Evolutionary conservation across 2,113 vertebrate genomes (phyloP).

Genomic region (Rhineura floridana): DNA sequence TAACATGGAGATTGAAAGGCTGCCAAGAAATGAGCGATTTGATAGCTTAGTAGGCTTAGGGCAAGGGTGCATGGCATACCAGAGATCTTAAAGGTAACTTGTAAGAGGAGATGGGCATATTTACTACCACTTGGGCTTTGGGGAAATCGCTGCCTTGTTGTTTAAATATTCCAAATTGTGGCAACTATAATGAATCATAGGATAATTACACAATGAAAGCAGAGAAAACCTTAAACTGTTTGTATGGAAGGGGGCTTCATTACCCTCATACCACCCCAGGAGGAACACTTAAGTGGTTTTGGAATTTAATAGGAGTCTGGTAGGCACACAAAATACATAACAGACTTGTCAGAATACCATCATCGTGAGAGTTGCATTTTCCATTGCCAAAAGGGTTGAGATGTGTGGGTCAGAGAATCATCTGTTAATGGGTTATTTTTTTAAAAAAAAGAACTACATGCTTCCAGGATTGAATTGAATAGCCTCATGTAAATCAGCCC

Average conservation of each 20-base stretch:
- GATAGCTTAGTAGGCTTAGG: background rate
- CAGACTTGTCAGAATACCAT: conserved; percentile 33
- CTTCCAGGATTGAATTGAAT: conserved; percentile 16
- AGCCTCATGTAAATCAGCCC: conserved; percentile 21
- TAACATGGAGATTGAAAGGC: background rate
- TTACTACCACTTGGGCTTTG: background rate
- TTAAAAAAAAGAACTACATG: conserved; percentile 11
- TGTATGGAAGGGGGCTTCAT: fast-evolving
- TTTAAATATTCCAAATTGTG: background rate
- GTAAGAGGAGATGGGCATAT: background rate
- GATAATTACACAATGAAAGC: background rate
- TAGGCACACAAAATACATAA: conserved; percentile 13
- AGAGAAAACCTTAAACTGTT: background rate
- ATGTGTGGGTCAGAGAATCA: background rate
- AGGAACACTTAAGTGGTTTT: background rate
- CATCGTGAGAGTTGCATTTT: conserved; percentile 39
- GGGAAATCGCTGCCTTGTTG: background rate
- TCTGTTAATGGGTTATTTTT: conserved; percentile 18
- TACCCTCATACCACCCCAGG: background rate
- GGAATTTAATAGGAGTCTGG: conserved; percentile 5
- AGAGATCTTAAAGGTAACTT: background rate
- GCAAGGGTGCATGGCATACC: background rate
- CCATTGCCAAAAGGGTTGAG: background rate
- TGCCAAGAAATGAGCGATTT: background rate
- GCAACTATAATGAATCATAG: background rate